phyloP scores from a whole-genome alignment of 2,113 vertebrate genomes.

The Myrmecobius fasciatus region DNA sequence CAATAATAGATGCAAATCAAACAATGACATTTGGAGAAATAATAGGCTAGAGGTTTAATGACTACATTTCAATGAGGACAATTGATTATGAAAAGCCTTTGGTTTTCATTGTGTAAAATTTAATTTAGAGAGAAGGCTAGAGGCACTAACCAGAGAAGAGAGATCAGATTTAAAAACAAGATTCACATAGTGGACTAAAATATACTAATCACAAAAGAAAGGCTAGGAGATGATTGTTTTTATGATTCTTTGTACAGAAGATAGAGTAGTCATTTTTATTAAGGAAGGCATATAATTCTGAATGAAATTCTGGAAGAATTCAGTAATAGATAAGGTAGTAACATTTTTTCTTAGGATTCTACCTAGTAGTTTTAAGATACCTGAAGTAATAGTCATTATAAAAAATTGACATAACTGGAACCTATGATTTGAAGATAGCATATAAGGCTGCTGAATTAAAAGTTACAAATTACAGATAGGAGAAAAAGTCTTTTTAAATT shows the following conservation, averaged over 20 bases:
- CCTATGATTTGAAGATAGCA: neutral
- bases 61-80: conserved; percentile 68
- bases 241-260: conserved; percentile 33
- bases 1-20: conserved; percentile 65
- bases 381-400: neutral
- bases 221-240: conserved; percentile 62
- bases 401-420: neutral
- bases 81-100: conserved; percentile 78
- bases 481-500: neutral
- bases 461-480: neutral
- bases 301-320: conserved; percentile 12
- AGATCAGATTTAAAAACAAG: conserved; percentile 76
- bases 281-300: conserved; percentile 1
- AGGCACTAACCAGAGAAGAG: conserved; percentile 63
- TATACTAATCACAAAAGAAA: conserved; percentile 35
- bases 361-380: neutral
- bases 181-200: conserved; percentile 60
- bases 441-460: neutral
- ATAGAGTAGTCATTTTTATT: conserved; percentile 44
- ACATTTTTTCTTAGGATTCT: neutral
- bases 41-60: conserved; percentile 64
- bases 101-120: conserved; percentile 72
- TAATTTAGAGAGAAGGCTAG: conserved; percentile 76
- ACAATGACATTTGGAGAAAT: conserved; percentile 69
- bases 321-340: neutral